Evolutionary conservation across 2,797 vertebrate species (phyloP).

Genomic region (Octomys mimax): DNA sequence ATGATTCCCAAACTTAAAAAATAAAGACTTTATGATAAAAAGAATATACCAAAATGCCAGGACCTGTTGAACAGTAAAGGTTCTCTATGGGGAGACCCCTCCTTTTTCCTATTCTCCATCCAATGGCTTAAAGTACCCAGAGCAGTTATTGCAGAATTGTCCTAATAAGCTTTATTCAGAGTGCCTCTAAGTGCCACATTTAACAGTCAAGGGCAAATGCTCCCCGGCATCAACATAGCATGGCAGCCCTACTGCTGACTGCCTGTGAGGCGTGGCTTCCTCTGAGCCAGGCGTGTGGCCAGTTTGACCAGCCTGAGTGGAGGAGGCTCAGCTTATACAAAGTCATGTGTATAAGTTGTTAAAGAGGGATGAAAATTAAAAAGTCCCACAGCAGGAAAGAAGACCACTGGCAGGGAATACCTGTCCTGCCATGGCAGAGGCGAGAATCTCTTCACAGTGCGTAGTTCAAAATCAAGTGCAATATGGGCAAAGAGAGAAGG

Average conservation of each 20-base stretch:
- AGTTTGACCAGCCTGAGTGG: constrained; percentile 7
- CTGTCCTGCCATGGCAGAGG: constrained; percentile 8
- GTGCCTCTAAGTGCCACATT: neutral
- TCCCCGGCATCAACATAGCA: neutral
- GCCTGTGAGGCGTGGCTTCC: constrained; percentile 35
- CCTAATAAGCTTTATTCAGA: neutral
- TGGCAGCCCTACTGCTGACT: constrained; percentile 55
- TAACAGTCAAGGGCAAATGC: constrained; percentile 26
- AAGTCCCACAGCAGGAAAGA: constrained; percentile 19
- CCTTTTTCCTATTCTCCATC: neutral
- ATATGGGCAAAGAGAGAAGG: constrained; percentile 82
- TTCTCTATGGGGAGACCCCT: constrained; percentile 5
- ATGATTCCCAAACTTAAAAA: constrained; percentile 51
- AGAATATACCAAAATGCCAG: constrained; percentile 39
- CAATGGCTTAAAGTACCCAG: constrained; percentile 35
- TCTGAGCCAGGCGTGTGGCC: neutral
- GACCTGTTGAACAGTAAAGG: constrained; percentile 50
- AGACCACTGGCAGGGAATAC: constrained; percentile 45
- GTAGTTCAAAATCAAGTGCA: constrained; percentile 90
- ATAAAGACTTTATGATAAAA: constrained; percentile 58
- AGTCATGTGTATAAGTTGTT: neutral
- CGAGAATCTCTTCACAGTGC: constrained; percentile 84
- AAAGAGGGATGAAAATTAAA: constrained; percentile 45
- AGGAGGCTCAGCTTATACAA: constrained; percentile 39
- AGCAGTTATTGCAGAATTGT: neutral